A percentile compares a stretch with the other conserved stretches of the same genome.
These are phyloP conservation scores for roundworm (Caenorhabditis elegans) DNA, from an alignment of 1,140 invertebrate genomes.

Conservation along the genomic window DNA sequence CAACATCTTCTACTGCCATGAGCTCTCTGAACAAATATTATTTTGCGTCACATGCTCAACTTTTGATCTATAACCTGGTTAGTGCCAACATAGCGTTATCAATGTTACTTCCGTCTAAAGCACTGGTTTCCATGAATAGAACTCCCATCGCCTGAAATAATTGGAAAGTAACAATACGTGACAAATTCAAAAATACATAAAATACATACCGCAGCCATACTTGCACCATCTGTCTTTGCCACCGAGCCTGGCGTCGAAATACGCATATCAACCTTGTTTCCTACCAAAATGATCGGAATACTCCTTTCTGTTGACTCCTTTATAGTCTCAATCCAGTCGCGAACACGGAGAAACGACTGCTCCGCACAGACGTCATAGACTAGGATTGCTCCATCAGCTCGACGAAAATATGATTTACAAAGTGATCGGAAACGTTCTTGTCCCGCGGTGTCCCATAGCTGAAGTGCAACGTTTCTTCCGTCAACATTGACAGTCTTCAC, in stretches of 20 bases:
- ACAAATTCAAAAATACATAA: neutral
- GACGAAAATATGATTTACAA: conserved; percentile 63
- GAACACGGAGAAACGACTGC: conserved; percentile 53
- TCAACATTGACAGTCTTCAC: conserved; percentile 73
- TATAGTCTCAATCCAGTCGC: conserved; percentile 63
- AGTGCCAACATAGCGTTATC: conserved; percentile 54
- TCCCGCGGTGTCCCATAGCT: conserved; percentile 74
- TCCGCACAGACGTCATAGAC: conserved; percentile 61
- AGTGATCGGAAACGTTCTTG: conserved; percentile 68
- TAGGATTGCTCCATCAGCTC: conserved; percentile 62
- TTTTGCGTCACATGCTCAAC: neutral
- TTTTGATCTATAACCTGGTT: conserved; percentile 45
- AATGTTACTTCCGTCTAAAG: conserved; percentile 56
- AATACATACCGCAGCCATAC: conserved; percentile 54
- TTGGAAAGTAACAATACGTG: neutral
- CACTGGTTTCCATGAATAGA: conserved; percentile 57
- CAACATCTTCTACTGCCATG: conserved; percentile 56
- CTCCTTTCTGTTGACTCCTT: conserved; percentile 54
- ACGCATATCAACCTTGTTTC: conserved; percentile 55
- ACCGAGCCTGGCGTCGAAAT: conserved; percentile 42
- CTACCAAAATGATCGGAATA: conserved; percentile 55
- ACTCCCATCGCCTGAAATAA: conserved; percentile 53
- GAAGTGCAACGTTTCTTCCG: conserved; percentile 72
- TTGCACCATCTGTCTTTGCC: conserved; percentile 52
- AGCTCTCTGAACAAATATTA: conserved; percentile 51